Evolutionary conservation across 2,797 vertebrate species (phyloP), one percentile per base, ranked within the genome.

Genomic region (Poecile montanus): DNA sequence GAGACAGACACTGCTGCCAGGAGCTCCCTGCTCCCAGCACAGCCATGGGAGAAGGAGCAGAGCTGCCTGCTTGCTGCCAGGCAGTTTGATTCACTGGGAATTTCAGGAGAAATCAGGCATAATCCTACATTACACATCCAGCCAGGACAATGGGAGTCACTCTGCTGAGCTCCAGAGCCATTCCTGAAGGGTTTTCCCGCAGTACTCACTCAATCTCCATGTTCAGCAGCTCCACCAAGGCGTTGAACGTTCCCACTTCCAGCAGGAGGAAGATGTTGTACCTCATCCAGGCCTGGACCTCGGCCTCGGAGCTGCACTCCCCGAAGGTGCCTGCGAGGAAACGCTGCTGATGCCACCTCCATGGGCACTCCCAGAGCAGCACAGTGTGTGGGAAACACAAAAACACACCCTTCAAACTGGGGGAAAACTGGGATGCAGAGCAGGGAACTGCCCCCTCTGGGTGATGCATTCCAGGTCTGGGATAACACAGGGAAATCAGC

Each of bases 181-280:
- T 48, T 48, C n/a, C 65, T 22, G n/a, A 44, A 44, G 53, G 1
- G 6, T 32, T 32, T 60, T 30, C 47, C 87, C 10, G 2, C 61
- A 48, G 47, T 80, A 97, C 98, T 97, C 98, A 99, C 99, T 99
- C 99, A 3, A 99, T 99, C 96, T 99, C 99, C 99, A 99, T 99
- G 98, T 99, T 99, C 75, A 99, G 99, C 91, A 99, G 98, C 95
- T 99, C 99, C 97, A 99, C 99, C 95, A 99, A 95, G 56, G 99
- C 99, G 20, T 98, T 98, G 97, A 99, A 99, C 0, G 99, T 99
- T 56, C 99, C 99, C 79, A 99, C 99, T 58, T 99, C 99, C 94
- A 99, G 97, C 95, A 99, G 96, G 38, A 99, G 98, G 94, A 99
- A 99, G 94, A 99, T 95, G 96, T 99, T 99, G 92, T 99, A 99